Conservation (phyloP, 2,888 invertebrate species). For the Allophyes oxyacanthae region DNA sequence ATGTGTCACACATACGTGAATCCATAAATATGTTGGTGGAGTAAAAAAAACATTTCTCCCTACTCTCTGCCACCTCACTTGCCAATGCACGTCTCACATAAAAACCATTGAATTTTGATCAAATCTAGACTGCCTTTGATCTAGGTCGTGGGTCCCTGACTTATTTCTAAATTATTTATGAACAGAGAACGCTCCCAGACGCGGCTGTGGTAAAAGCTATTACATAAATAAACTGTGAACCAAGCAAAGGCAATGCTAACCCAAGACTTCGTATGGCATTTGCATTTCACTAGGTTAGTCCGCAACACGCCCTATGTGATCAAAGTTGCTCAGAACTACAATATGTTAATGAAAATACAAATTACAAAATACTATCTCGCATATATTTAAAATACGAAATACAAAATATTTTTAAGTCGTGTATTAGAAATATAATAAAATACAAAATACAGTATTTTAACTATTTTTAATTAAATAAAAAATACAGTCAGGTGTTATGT, state of each 20-base stretch:
- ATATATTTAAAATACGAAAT: too few relatives aligned
- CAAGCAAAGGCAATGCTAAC: not conserved
- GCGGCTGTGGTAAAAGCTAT: constrained; percentile 12
- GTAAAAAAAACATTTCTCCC: too few relatives aligned
- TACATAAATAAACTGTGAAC: constrained; percentile 15
- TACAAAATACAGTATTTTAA: too few relatives aligned
- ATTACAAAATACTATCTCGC: too few relatives aligned
- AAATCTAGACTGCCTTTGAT: constrained; percentile 10
- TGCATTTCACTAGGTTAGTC: constrained; percentile 26
- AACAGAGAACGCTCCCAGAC: constrained; percentile 7
- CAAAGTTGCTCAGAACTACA: too few relatives aligned
- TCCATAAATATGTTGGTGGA: too few relatives aligned
- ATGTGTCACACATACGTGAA: too few relatives aligned
- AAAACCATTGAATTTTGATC: constrained; percentile 11
- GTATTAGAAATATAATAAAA: too few relatives aligned
- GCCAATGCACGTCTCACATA: constrained; percentile 3
- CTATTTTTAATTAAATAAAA: too few relatives aligned
- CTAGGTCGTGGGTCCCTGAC: constrained; percentile 12
- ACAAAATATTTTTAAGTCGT: too few relatives aligned
- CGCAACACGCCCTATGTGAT: constrained; percentile 8
- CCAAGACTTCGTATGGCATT: constrained; percentile 22
- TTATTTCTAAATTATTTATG: constrained; percentile 36
- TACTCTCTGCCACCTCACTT: not conserved
- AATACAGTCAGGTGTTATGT: too few relatives aligned
- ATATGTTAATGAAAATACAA: too few relatives aligned